Evolutionary conservation across 1,140 invertebrate species (phyloP).

Genomic region (Temnothorax longispinosus): DNA sequence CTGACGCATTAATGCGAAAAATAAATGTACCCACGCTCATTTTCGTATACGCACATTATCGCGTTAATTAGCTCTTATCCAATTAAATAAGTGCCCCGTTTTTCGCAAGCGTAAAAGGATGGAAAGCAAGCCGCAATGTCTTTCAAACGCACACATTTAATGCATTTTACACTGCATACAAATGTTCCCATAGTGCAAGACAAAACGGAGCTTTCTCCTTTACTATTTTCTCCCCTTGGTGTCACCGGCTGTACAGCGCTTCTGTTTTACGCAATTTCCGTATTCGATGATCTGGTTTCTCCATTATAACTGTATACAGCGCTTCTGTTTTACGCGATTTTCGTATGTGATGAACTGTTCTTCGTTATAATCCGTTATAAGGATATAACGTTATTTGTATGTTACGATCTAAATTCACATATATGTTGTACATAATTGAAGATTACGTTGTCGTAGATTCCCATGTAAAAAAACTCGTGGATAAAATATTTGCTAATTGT

Average conservation of each 20-base stretch:
- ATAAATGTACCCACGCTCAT: not conserved
- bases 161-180: not conserved
- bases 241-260: not conserved
- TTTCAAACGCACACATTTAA: constrained; percentile 8
- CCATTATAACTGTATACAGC: too few relatives aligned
- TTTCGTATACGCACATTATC: not conserved
- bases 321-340: not conserved
- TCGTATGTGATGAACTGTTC: not conserved
- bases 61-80: constrained; percentile 69
- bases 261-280: not conserved
- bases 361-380: not conserved
- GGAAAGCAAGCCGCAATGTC: constrained; percentile 50
- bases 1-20: not conserved
- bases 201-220: constrained; percentile 54
- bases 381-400: not conserved
- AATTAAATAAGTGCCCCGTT: constrained; percentile 68
- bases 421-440: not conserved
- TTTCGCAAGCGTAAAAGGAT: constrained; percentile 67
- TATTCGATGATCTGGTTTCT: not conserved
- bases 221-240: constrained; percentile 39
- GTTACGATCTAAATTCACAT: not conserved
- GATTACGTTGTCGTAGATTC: not conserved
- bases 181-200: constrained; percentile 6
- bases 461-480: not conserved
- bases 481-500: not conserved